These are phyloP conservation scores for Thaumetopoea pityocampa DNA, from an alignment of 1,140 invertebrate species.

Conservation along the genomic window DNA sequence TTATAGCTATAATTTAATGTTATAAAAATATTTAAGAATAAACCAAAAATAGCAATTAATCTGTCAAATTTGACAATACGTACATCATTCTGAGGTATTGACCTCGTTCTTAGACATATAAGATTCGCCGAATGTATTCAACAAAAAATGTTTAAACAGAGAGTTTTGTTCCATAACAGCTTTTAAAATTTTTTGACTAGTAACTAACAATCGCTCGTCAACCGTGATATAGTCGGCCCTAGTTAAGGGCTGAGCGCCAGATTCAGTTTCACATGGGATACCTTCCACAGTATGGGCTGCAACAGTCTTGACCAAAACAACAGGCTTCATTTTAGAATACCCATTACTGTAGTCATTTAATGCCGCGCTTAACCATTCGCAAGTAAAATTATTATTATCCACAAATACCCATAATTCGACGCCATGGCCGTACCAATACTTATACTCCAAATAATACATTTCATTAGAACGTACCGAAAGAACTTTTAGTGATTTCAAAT, in stretches of 20 bases:
- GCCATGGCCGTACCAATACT: constrained; percentile 45
- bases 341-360: constrained; percentile 49
- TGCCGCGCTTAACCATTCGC: constrained; percentile 46
- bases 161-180: constrained; percentile 49
- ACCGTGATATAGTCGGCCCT: constrained; percentile 13
- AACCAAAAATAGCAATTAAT: no score
- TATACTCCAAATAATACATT: constrained; percentile 37
- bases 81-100: no score
- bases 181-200: constrained; percentile 52
- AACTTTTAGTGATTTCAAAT: constrained; percentile 38
- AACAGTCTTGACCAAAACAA: constrained; percentile 19
- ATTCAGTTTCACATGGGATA: constrained; percentile 38
- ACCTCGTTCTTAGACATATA: not conserved
- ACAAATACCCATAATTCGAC: constrained; percentile 42
- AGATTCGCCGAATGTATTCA: constrained; percentile 16
- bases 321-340: constrained; percentile 48
- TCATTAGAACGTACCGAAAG: constrained; percentile 48
- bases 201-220: constrained; percentile 50
- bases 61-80: no score
- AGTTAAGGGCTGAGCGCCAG: constrained; percentile 14
- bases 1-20: no score
- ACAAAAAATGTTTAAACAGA: constrained; percentile 33
- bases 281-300: constrained; percentile 40
- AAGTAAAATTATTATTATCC: constrained; percentile 51
- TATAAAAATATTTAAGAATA: no score